Evolutionary conservation across 2,888 invertebrate genomes (phyloP).

Genomic region (Zaprionus obscuricornis): DNA sequence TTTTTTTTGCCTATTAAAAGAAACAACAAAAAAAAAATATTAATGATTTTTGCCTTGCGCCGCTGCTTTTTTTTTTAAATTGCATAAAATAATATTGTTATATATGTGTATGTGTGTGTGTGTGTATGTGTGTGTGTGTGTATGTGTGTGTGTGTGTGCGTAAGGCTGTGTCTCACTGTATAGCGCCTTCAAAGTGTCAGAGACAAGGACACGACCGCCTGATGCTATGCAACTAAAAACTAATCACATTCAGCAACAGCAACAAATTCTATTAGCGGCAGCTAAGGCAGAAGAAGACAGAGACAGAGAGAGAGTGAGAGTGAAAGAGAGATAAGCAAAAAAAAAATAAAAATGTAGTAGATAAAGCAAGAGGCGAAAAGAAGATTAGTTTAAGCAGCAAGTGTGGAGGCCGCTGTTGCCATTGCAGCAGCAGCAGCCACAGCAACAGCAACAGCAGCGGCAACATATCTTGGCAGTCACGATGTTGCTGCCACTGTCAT

Average conservation of each 20-base stretch:
- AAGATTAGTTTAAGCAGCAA: no score
- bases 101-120: conserved; percentile 1
- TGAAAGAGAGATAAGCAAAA: no score
- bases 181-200: conserved; percentile 23
- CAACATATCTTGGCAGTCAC: conserved; percentile 33
- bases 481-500: conserved; percentile 36
- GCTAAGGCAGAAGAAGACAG: no score
- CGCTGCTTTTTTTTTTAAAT: conserved; percentile 36
- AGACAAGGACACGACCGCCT: conserved; percentile 50
- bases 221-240: conserved; percentile 62
- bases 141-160: conserved; percentile 4
- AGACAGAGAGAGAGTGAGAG: no score
- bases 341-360: no score
- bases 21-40: conserved; percentile 64
- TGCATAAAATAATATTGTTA: conserved; percentile 38
- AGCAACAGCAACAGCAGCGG: no score
- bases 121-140: conserved; percentile 3
- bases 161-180: no score
- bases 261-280: conserved; percentile 67
- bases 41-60: conserved; percentile 60
- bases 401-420: background rate
- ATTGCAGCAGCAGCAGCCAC: conserved; percentile 1
- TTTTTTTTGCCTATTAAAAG: conserved; percentile 27
- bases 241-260: conserved; percentile 54
- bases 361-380: background rate